Evolutionary conservation across 2,888 invertebrate species (phyloP), one percentile per base, ranked within the genome.

Genomic region (Melieria omissa): DNA sequence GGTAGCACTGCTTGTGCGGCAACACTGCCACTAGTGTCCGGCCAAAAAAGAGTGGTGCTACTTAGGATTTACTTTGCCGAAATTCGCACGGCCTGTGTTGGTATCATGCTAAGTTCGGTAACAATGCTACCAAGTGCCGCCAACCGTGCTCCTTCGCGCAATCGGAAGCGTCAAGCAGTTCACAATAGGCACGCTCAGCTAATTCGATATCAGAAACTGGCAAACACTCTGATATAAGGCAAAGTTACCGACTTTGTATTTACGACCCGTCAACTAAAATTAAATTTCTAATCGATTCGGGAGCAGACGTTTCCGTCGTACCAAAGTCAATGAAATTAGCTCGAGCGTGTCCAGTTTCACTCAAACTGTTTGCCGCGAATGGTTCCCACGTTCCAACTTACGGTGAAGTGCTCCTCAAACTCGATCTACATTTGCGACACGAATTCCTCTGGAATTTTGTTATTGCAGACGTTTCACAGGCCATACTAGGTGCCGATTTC

Each of bases 181-280:
- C n/a, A n/a, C 60, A 44, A 61, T 61, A 44, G 44, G 60, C 44
- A 42, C 42, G 60, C 60, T 61, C 44, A 8, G 60, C 60, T 61
- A 61, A 44, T 44, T 61, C 44, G 14, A 44, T 61, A 61, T 41
- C 58, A 58, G 58, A 58, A 29, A 41, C 3, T 16, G 42, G 58
- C 29, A 29, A 58, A 58, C 58, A 58, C 58, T 58, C 42, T 58
- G 42, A 58, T 57, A 58, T 7, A 58, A 9, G 7, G 16, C 41
- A 58, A 29, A 29, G 41, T 58, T 12, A 4, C 12, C 58, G 58
- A 6, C 41, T 58, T 58, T 58, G 58, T 12, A 58, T 58, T 57
- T 14, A 57, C 5, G 29, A 57, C 57, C 14, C 14, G 29, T 57
- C 57, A 57, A 41, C 57, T 5, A 57, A 14, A 57, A 1, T 57